A percentile compares a stretch with the other conserved stretches of the same genome.
These are phyloP conservation scores for Diorhabda carinulata DNA, from an alignment of 1,140 invertebrate genomes.

Conservation along the genomic window DNA sequence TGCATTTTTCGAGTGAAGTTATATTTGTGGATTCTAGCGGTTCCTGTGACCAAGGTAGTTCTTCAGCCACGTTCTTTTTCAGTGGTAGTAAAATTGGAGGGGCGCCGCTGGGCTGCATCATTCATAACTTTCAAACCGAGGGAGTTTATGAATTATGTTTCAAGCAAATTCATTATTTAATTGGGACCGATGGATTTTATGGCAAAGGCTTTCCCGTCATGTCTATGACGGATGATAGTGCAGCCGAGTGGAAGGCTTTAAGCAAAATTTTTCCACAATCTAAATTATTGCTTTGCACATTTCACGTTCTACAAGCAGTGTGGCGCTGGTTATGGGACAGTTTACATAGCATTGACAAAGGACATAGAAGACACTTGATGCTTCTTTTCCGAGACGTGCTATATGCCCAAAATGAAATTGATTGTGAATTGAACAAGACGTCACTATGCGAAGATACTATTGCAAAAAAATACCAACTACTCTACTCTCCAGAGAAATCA, in stretches of 20 bases:
- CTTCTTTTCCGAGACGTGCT: neutral
- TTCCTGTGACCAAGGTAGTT: no score
- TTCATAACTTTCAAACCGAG: no score
- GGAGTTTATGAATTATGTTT: no score
- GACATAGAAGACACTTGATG: neutral
- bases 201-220: neutral
- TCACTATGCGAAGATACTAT: neutral
- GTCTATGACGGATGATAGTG: constrained; percentile 6
- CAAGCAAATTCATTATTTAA: no score
- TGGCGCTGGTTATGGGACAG: constrained; percentile 6
- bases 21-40: no score
- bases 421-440: neutral
- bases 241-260: neutral
- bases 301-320: constrained; percentile 8
- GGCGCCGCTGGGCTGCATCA: no score
- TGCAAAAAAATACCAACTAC: no score
- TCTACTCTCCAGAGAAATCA: no score
- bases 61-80: no score
- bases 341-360: constrained; percentile 1
- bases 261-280: neutral
- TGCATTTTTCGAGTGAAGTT: no score
- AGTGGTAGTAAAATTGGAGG: no score
- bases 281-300: constrained; percentile 11
- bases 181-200: no score
- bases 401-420: neutral